Conservation (phyloP, 2,113 vertebrate species). For the Hippocampus barbouri region DNA sequence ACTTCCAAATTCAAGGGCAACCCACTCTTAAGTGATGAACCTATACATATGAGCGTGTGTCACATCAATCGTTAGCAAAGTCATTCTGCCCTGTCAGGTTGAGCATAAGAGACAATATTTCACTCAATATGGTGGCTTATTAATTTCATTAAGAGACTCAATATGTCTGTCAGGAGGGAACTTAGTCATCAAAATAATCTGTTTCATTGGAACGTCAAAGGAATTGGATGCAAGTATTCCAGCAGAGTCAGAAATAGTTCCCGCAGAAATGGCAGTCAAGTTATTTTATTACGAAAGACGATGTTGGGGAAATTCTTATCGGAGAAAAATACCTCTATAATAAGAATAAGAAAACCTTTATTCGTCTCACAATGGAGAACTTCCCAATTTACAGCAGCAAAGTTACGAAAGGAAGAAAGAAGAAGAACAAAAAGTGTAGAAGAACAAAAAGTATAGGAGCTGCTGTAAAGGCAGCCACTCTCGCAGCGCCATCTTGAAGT, state of each 20-base stretch:
- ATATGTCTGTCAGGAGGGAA: conserved; percentile 40
- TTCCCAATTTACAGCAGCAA: no score
- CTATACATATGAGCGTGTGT: conserved; percentile 13
- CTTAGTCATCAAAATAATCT: conserved; percentile 49
- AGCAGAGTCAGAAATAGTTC: conserved; percentile 29
- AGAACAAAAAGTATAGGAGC: no score
- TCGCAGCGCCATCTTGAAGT: no score
- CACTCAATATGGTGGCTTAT: conserved; percentile 37
- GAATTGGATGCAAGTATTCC: conserved; percentile 27
- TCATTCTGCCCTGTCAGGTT: conserved; percentile 47
- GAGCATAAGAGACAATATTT: conserved; percentile 47
- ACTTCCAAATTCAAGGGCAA: conserved; percentile 57
- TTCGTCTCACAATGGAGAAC: no score
- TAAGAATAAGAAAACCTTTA: no score
- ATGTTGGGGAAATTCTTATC: neutral
- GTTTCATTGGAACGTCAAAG: conserved; percentile 43
- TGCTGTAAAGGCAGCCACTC: no score
- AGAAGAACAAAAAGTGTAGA: no score
- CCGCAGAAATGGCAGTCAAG: conserved; percentile 23
- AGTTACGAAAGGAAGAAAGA: no score
- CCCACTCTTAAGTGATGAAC: conserved; percentile 35
- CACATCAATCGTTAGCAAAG: conserved; percentile 39
- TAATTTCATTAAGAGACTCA: conserved; percentile 52
- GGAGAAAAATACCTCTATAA: neutral
- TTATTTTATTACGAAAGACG: conserved; percentile 4